Evolutionary conservation across 2,113 vertebrate genomes (phyloP).

Genomic region (Antigone vipio): DNA sequence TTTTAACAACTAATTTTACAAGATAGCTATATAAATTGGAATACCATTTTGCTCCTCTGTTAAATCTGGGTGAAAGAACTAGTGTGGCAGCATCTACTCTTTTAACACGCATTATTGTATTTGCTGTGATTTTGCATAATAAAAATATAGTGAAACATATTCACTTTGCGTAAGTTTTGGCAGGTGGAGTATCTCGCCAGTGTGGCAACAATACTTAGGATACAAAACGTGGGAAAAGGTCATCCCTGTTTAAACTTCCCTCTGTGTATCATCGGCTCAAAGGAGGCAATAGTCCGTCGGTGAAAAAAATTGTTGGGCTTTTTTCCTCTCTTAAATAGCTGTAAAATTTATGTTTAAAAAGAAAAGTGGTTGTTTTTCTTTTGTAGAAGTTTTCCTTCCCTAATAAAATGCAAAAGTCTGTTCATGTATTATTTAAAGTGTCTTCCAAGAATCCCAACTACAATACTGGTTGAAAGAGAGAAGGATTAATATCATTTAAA

Average conservation of each 20-base stretch:
- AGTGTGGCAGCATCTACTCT: neutral
- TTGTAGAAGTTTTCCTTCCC: neutral
- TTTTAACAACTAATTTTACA: neutral
- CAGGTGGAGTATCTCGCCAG: neutral
- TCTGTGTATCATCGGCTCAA: neutral
- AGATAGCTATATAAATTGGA: neutral
- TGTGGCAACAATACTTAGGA: neutral
- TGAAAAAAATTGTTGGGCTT: neutral
- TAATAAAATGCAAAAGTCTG: neutral
- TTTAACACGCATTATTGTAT: neutral
- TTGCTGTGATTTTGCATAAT: neutral
- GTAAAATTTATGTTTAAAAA: neutral
- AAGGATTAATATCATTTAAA: slow-evolving; percentile 43
- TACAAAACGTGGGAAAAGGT: neutral
- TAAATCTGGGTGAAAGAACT: neutral
- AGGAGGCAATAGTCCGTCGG: neutral
- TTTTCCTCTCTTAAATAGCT: neutral
- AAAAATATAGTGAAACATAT: neutral
- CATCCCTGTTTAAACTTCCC: neutral
- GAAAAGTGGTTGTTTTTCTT: neutral
- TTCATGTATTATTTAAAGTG: neutral
- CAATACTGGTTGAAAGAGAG: neutral
- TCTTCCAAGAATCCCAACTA: slow-evolving; percentile 17
- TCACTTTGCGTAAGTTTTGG: neutral
- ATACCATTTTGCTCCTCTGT: neutral